These are phyloP conservation scores for Aspidiotus destructor DNA, from an alignment of 2,888 invertebrate species.

Conservation along the genomic window DNA sequence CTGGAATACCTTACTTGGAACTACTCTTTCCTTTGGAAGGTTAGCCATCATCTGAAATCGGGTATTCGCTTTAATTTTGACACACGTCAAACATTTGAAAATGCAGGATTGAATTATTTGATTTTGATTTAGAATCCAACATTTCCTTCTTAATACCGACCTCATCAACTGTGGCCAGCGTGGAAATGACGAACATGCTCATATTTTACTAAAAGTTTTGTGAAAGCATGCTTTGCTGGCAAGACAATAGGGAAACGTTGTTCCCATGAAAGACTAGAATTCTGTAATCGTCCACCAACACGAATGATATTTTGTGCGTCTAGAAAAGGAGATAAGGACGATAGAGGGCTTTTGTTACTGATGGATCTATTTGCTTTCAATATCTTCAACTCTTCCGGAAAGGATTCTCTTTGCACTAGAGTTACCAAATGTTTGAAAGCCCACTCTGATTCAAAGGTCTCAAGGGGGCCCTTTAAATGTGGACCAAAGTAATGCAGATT, in stretches of 20 bases:
- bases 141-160: background rate
- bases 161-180: slow-evolving; percentile 32
- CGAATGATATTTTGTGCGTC: slow-evolving; percentile 34
- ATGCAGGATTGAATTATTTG: background rate
- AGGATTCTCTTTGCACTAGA: slow-evolving; percentile 2
- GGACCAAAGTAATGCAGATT: slow-evolving; percentile 6
- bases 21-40: slow-evolving; percentile 36
- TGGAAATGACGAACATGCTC: slow-evolving; percentile 35
- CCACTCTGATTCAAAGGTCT: background rate
- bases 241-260: slow-evolving; percentile 35
- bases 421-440: slow-evolving; percentile 4
- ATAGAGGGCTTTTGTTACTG: background rate
- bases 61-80: background rate
- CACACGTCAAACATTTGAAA: slow-evolving; percentile 7
- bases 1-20: background rate
- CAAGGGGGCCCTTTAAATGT: background rate
- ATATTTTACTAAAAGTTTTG: slow-evolving; percentile 32
- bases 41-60: slow-evolving; percentile 37
- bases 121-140: slow-evolving; percentile 9
- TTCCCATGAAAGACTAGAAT: slow-evolving; percentile 23
- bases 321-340: slow-evolving; percentile 34
- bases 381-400: slow-evolving; percentile 8
- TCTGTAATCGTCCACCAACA: slow-evolving; percentile 36
- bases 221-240: slow-evolving; percentile 15
- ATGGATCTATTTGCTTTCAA: background rate